Conservation (phyloP, 2,113 vertebrate species). For the Eudyptes chrysolophus region DNA sequence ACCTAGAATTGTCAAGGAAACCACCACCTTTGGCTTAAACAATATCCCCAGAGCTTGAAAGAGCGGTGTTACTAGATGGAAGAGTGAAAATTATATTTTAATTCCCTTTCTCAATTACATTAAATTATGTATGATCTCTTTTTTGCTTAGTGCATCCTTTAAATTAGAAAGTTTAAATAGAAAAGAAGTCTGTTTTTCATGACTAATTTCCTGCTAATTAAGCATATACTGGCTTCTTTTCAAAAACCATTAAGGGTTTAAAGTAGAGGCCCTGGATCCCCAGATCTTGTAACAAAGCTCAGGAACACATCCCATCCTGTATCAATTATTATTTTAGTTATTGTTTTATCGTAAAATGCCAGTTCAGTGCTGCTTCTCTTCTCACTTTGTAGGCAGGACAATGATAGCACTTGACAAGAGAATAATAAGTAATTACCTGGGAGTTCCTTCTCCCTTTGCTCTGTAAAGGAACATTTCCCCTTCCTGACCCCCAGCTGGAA, state of each 20-base stretch:
- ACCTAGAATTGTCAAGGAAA: conserved; percentile 3
- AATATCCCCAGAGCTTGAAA: neutral
- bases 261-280: neutral
- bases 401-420: neutral
- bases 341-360: neutral
- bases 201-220: conserved; percentile 36
- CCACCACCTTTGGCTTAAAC: neutral
- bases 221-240: neutral
- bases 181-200: neutral
- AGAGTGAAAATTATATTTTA: conserved; percentile 14
- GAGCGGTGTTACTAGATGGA: neutral
- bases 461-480: neutral
- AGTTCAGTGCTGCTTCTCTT: neutral
- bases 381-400: neutral
- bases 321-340: neutral
- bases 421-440: neutral
- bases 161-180: conserved; percentile 37
- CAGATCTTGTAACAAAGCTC: neutral
- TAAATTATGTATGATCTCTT: conserved; percentile 42
- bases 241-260: neutral
- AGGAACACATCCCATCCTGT: neutral
- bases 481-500: neutral
- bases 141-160: conserved; percentile 22
- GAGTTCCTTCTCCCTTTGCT: neutral
- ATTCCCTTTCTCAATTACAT: conserved; percentile 42